Conservation (phyloP, 2,113 vertebrate genomes). For the Myrmecophaga tridactyla region DNA sequence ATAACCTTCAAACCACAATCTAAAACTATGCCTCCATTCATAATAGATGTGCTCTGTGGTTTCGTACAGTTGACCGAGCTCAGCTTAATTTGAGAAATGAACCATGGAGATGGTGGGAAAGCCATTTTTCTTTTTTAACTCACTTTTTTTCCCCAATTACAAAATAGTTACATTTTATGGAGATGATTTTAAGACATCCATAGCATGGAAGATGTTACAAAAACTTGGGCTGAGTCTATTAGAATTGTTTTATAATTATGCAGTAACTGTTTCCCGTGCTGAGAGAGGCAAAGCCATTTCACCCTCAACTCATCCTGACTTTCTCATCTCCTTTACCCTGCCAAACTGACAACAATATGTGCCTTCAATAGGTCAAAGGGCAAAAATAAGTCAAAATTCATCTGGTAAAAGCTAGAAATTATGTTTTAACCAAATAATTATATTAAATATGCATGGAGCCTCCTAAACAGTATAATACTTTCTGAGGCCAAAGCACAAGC, state of each 20-base stretch:
- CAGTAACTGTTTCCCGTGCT: not conserved
- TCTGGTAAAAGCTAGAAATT: not conserved
- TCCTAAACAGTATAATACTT: accelerated
- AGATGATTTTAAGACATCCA: not conserved
- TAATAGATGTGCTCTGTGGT: not conserved
- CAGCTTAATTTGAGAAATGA: not conserved
- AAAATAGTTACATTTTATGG: not conserved
- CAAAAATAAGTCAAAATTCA: not conserved
- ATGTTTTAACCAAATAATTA: not conserved
- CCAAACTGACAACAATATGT: not conserved
- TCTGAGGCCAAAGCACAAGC: not conserved
- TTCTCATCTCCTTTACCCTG: not conserved
- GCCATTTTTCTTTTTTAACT: not conserved
- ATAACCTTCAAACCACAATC: not conserved
- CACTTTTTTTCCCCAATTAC: not conserved
- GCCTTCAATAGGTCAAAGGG: not conserved
- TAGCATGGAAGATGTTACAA: not conserved
- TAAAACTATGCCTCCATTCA: not conserved
- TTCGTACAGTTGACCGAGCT: not conserved
- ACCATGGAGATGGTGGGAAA: not conserved
- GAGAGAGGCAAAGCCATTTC: not conserved
- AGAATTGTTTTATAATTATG: not conserved
- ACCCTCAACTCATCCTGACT: too few species aligned
- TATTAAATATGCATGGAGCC: not conserved
- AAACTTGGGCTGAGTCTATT: not conserved